Percentiles rank a stretch among this genome's conserved stretches.
These are phyloP conservation scores for Agrypnus murinus DNA, from an alignment of 2,888 invertebrate species.

Conservation along the genomic window DNA sequence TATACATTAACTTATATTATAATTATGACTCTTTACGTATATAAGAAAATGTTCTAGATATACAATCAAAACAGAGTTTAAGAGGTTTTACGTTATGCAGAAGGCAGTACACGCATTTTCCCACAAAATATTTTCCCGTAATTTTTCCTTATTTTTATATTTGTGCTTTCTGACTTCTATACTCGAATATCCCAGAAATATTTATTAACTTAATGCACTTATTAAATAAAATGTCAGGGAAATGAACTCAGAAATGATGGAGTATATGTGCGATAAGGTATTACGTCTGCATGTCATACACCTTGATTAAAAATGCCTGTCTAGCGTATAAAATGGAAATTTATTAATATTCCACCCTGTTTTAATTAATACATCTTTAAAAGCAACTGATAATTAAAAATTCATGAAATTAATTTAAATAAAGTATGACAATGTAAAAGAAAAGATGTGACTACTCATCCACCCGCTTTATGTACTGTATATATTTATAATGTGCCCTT, in stretches of 20 bases:
- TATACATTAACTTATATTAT: too few relatives aligned
- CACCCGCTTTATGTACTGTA: too few relatives aligned
- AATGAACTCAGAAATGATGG: conserved; percentile 14
- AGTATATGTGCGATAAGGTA: conserved; percentile 16
- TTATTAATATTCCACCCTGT: conserved; percentile 21
- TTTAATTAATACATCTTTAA: conserved; percentile 7
- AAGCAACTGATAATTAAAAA: not conserved
- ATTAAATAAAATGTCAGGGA: conserved; percentile 20
- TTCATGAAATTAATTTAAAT: not conserved
- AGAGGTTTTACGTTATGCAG: too few relatives aligned
- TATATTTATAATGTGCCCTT: too few relatives aligned
- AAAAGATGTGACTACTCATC: too few relatives aligned
- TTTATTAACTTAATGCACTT: conserved; percentile 20
- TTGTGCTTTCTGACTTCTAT: not conserved
- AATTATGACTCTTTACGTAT: too few relatives aligned
- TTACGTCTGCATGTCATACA: not conserved
- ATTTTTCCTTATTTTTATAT: too few relatives aligned
- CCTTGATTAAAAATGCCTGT: conserved; percentile 10
- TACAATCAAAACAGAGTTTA: too few relatives aligned
- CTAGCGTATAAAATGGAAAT: not conserved
- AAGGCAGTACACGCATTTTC: too few relatives aligned
- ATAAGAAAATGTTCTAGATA: too few relatives aligned
- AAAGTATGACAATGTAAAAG: too few relatives aligned
- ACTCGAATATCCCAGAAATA: conserved; percentile 3
- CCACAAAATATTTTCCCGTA: too few relatives aligned